A percentile compares a stretch with the other conserved stretches of the same genome.
phyloP scores from a whole-genome alignment of 2,797 vertebrate genomes.

The Sebastes paucispinis region DNA sequence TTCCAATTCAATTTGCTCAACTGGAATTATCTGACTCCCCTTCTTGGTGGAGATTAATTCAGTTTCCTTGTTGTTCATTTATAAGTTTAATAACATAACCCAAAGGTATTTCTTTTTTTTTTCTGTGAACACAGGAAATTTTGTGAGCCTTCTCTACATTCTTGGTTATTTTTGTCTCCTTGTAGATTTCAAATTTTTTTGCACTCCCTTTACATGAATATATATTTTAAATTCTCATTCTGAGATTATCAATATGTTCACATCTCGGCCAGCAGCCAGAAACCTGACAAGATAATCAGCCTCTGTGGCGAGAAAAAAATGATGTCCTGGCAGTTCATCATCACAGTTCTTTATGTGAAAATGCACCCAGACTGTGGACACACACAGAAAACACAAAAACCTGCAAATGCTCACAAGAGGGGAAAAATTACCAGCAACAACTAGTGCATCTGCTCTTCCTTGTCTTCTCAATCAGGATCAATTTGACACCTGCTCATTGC shows the following conservation, averaged over 20 bases:
- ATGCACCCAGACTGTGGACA: not conserved
- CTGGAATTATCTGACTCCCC: constrained; percentile 74
- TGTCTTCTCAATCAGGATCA: constrained; percentile 64
- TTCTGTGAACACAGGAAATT: constrained; percentile 52
- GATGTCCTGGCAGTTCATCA: constrained; percentile 48
- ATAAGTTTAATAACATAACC: constrained; percentile 78
- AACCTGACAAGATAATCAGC: constrained; percentile 71
- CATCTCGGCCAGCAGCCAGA: constrained; percentile 58
- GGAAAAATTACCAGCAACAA: constrained; percentile 33
- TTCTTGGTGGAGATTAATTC: constrained; percentile 77
- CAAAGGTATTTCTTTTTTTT: constrained; percentile 71
- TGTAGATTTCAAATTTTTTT: constrained; percentile 49
- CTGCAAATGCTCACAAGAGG: constrained; percentile 12
- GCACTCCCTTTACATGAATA: constrained; percentile 45
- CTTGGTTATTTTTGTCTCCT: constrained; percentile 53
- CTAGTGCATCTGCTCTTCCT: constrained; percentile 60
- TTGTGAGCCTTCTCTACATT: constrained; percentile 49
- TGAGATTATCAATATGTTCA: constrained; percentile 54
- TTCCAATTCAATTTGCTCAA: constrained; percentile 78
- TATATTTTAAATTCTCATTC: constrained; percentile 54
- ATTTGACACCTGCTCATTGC: constrained; percentile 70
- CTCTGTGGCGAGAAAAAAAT: constrained; percentile 45
- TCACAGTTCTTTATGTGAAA: constrained; percentile 28
- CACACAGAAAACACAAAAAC: not conserved
- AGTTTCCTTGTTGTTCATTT: constrained; percentile 76